Conservation (phyloP, 2,797 vertebrate species). For the Nyctalus aviator region DNA sequence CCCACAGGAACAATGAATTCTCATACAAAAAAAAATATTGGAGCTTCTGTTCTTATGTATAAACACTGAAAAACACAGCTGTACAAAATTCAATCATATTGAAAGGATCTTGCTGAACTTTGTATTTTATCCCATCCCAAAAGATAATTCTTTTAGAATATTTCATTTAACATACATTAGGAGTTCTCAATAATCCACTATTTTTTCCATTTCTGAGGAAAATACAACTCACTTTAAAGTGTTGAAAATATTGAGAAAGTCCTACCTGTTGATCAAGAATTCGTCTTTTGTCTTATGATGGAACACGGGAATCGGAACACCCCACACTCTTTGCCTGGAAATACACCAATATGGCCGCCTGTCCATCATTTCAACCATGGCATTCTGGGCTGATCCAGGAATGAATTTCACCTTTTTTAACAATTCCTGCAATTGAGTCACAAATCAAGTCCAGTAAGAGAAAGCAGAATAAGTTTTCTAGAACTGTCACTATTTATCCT, state of each 20-base stretch:
- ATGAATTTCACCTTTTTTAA: slow-evolving; percentile 95
- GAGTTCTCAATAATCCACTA: background rate
- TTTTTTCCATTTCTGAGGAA: slow-evolving; percentile 15
- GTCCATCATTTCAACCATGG: slow-evolving; percentile 94
- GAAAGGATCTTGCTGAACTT: background rate
- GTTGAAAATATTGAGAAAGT: background rate
- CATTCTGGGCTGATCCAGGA: slow-evolving; percentile 91
- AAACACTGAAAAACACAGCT: background rate
- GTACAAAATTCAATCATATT: background rate
- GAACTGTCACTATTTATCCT: background rate
- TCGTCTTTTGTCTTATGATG: slow-evolving; percentile 94
- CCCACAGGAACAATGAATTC: background rate
- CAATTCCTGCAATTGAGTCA: slow-evolving; percentile 88
- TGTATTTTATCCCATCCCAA: background rate
- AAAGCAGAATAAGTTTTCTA: background rate
- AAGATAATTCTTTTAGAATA: background rate
- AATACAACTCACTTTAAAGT: slow-evolving; percentile 4
- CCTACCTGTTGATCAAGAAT: slow-evolving; percentile 94
- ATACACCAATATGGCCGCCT: slow-evolving; percentile 98
- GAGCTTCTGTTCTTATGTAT: background rate
- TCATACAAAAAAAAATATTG: background rate
- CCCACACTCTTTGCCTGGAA: slow-evolving; percentile 97
- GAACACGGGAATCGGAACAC: slow-evolving; percentile 97
- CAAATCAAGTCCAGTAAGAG: slow-evolving; percentile 20
- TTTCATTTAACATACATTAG: slow-evolving; percentile 5